These are phyloP conservation scores for Beroe forskalii DNA, from an alignment of 37 sponge, comb jelly and placozoan genomes.

Conservation along the genomic window DNA sequence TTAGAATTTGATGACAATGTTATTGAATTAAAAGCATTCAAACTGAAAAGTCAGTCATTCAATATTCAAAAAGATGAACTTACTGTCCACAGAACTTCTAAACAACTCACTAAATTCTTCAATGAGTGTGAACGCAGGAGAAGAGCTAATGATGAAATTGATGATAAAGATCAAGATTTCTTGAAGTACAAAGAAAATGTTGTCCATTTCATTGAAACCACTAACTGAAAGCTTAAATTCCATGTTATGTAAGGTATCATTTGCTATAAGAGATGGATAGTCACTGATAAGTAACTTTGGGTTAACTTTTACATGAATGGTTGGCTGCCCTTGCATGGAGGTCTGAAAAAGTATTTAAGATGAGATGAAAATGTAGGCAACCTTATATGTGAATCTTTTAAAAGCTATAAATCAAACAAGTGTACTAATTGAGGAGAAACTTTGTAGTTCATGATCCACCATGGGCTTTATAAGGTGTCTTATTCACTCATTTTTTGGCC, in stretches of 20 bases:
- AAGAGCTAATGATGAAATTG: background rate
- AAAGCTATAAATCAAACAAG: too few relatives aligned
- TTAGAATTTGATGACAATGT: background rate
- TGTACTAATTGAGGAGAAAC: too few relatives aligned
- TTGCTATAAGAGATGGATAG: slow-evolving; percentile 26
- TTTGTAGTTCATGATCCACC: too few relatives aligned
- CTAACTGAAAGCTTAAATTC: background rate
- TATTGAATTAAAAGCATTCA: background rate
- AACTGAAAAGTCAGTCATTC: background rate
- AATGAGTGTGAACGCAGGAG: background rate
- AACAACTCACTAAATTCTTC: background rate
- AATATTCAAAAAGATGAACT: background rate
- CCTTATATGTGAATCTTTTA: too few relatives aligned
- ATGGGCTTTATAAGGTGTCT: too few relatives aligned
- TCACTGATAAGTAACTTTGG: slow-evolving; percentile 48
- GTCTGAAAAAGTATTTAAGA: too few relatives aligned
- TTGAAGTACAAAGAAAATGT: background rate
- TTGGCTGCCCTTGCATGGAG: background rate
- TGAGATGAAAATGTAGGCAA: too few relatives aligned
- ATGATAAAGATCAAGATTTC: background rate
- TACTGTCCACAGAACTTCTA: background rate
- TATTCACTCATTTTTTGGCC: too few relatives aligned
- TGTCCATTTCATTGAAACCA: background rate
- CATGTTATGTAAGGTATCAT: background rate
- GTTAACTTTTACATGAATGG: slow-evolving; percentile 35